Evolutionary conservation across 2,888 invertebrate species (phyloP), one percentile per base, ranked within the genome.

Genomic region (Beris chalybata): DNA sequence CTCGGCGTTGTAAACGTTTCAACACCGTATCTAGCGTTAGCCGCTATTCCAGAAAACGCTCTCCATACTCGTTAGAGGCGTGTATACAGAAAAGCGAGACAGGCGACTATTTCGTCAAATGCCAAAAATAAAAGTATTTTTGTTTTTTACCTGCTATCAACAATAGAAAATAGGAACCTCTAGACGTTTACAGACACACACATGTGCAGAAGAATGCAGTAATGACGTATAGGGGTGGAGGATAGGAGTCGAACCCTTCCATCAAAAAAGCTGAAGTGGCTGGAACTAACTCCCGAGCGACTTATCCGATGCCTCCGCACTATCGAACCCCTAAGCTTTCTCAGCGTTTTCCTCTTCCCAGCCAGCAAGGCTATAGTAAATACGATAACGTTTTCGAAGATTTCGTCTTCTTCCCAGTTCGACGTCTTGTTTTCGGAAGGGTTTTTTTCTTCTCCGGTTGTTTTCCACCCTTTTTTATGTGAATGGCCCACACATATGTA

Each of bases 281-380:
- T 61, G 38, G 61, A 50, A 52, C 61, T 38, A 61, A 61, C 61
- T 38, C 3, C 50, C 50, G 52, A 52, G 52, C 61, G 61, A 61
- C 61, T 61, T 61, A 50, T 30, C 52, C 52, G 52, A 50, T 61
- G 61, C 61, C 61, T 38, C 61, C 61, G 15, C 61, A 38, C 38
- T 61, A 61, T 61, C 61, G 61, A 61, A 61, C 61, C 50, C 38
- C 12, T 11, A 61, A 61, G 61, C 61, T 61, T 61, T 61, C 61
- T 61, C 61, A 61, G 38, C 38, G 13, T 48, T 48, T 48, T 48
- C 48, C 13, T 22, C 22, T 15, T 22, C n/a, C 12, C 45, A 48
- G 5, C 48, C 48, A 3, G 12, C 22, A 48, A 22, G 7, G 38
- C 38, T 38, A 1, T 38, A 38, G 38, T 38, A n/a, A n/a, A n/a